phyloP scores from a whole-genome alignment of 1,140 invertebrate genomes.

The Agrypnia vestita region DNA sequence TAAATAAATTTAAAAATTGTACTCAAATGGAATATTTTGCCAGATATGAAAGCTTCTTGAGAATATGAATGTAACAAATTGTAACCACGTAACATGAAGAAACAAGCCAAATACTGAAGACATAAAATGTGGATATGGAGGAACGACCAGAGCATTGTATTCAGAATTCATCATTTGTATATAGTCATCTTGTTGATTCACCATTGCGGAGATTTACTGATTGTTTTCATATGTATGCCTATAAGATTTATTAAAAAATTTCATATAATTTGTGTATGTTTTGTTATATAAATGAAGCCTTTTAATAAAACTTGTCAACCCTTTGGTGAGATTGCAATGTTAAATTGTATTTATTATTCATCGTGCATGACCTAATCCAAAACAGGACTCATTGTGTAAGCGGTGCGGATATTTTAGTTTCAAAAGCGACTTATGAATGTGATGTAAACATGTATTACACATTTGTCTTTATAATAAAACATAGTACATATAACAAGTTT shows the following conservation, averaged over 20 bases:
- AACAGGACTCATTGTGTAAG: conserved; percentile 15
- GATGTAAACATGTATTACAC: conserved; percentile 51
- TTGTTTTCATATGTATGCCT: conserved; percentile 30
- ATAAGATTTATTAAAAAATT: conserved; percentile 40
- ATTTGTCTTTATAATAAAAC: conserved; percentile 52
- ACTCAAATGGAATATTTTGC: no score
- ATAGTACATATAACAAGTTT: conserved; percentile 46
- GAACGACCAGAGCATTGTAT: not conserved
- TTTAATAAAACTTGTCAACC: conserved; percentile 30
- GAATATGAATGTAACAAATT: no score
- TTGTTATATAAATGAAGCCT: conserved; percentile 40
- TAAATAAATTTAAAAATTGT: no score
- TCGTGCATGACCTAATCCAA: conserved; percentile 5
- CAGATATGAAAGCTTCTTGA: no score
- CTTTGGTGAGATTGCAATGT: conserved; percentile 19
- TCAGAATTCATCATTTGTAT: conserved; percentile 31
- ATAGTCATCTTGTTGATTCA: conserved; percentile 39
- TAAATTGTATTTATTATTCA: conserved; percentile 29
- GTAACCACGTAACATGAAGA: no score
- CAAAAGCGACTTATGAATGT: conserved; percentile 44
- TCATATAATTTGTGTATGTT: conserved; percentile 27
- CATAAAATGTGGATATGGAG: not conserved
- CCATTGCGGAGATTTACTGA: conserved; percentile 19
- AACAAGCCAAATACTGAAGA: no score
- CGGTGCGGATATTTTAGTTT: conserved; percentile 20